Evolutionary conservation across 1,140 invertebrate species (phyloP).

Genomic region (Rhopalosiphum padi): DNA sequence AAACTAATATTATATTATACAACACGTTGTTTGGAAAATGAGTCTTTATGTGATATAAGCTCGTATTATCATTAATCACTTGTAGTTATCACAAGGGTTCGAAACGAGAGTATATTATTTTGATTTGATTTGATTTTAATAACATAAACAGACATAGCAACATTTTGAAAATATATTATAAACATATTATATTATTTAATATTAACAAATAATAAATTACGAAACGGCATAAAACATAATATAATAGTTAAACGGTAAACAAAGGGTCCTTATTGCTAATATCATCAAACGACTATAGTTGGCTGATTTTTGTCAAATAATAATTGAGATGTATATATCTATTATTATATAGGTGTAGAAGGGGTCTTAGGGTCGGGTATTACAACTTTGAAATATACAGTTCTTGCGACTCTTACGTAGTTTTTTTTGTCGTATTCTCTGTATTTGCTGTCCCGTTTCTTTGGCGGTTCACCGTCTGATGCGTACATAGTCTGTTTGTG

Average conservation of each 20-base stretch:
- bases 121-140: background rate
- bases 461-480: background rate
- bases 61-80: background rate
- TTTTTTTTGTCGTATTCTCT: slow-evolving; percentile 39
- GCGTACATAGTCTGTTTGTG: slow-evolving; percentile 54
- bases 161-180: background rate
- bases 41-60: background rate
- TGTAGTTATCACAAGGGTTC: background rate
- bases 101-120: background rate
- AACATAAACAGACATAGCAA: background rate
- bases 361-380: background rate
- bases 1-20: background rate
- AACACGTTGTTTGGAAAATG: background rate
- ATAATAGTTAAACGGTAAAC: background rate
- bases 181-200: background rate
- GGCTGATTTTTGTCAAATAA: background rate
- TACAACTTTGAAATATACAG: background rate
- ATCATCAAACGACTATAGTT: background rate
- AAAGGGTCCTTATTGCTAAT: background rate
- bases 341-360: background rate
- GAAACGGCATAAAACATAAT: background rate
- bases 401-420: background rate
- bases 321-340: background rate
- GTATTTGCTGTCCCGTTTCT: background rate
- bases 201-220: background rate